Conservation (phyloP, 2,113 vertebrate species). For the Equus przewalskii region DNA sequence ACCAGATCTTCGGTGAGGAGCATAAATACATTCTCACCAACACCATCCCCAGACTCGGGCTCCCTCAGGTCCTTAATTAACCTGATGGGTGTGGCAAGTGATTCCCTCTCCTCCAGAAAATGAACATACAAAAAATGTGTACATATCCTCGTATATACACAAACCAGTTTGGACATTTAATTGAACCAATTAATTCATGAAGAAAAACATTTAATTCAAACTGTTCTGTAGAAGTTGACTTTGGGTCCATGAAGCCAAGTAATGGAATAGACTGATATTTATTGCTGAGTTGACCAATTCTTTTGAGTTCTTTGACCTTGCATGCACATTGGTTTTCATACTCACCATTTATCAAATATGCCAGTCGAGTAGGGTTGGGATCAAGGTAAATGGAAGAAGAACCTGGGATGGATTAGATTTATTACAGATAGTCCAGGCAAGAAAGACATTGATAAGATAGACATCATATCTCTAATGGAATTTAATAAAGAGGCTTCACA, state of each 20-base stretch:
- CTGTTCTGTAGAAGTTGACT: background rate
- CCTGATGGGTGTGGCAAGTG: background rate
- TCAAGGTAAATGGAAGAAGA: background rate
- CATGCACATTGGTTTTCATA: background rate
- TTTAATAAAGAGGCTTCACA: background rate
- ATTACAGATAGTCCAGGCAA: background rate
- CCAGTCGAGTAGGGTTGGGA: background rate
- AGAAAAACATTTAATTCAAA: conserved; percentile 16
- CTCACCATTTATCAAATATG: background rate
- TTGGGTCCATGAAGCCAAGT: background rate
- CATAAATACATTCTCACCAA: background rate
- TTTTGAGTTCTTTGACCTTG: background rate
- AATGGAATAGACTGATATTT: background rate
- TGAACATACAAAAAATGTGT: background rate
- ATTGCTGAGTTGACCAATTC: background rate
- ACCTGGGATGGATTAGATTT: background rate
- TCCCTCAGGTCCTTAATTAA: background rate
- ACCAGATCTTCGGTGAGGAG: background rate
- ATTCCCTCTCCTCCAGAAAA: background rate
- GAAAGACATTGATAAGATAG: background rate
- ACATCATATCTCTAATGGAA: background rate
- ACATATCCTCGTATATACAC: background rate
- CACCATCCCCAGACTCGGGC: background rate
- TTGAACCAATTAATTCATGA: background rate
- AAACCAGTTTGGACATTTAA: background rate